Conservation (phyloP, 2,797 vertebrate species). For the Neosalanx taihuensis region DNA sequence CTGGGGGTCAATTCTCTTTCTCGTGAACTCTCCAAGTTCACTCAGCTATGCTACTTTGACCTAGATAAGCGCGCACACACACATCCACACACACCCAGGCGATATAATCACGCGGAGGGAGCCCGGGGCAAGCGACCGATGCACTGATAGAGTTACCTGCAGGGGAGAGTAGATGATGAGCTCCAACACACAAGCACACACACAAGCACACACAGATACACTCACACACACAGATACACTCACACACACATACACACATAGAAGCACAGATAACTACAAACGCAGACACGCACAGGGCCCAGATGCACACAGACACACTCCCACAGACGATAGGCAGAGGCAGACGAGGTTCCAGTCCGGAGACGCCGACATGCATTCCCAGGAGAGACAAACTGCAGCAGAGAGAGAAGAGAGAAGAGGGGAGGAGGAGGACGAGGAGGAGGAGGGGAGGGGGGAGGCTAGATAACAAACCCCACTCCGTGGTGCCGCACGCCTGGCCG, state of each 20-base stretch:
- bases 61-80: constrained; percentile 22
- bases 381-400: constrained; percentile 42
- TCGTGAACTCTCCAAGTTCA: neutral
- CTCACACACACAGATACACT: neutral
- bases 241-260: neutral
- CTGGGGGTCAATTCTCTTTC: neutral
- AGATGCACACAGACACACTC: neutral
- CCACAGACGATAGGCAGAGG: constrained; percentile 4
- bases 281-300: neutral
- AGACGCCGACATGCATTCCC: constrained; percentile 54
- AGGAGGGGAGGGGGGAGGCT: neutral
- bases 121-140: constrained; percentile 22
- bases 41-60: constrained; percentile 31
- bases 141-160: constrained; percentile 46
- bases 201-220: constrained; percentile 9
- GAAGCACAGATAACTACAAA: neutral
- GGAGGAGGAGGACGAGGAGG: neutral
- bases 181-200: neutral
- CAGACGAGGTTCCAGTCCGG: constrained; percentile 32
- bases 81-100: constrained; percentile 20
- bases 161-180: constrained; percentile 36
- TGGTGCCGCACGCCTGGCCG: neutral
- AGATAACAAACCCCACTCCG: neutral
- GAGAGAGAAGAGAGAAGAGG: constrained; percentile 3
- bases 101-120: constrained; percentile 29